phyloP scores from a whole-genome alignment of 2,113 vertebrate species.

The Lagenorhynchus albirostris region DNA sequence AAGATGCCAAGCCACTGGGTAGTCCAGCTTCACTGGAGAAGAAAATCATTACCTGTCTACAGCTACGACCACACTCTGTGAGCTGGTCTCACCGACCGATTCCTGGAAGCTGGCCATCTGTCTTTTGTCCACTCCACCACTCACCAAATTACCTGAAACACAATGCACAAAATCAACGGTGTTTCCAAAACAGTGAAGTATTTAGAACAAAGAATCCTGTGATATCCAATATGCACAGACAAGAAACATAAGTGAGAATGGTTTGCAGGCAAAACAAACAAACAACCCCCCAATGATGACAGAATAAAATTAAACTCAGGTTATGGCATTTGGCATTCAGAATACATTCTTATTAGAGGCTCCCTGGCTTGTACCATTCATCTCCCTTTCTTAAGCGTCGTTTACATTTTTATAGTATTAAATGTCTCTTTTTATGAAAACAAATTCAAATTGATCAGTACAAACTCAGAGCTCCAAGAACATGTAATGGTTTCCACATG shows the following conservation, averaged over 20 bases:
- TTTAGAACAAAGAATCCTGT: background rate
- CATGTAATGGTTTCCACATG: background rate
- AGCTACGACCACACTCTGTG: constrained; percentile 97
- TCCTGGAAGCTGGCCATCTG: constrained; percentile 98
- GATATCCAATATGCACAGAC: background rate
- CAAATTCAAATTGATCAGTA: background rate
- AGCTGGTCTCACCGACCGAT: constrained; percentile 97
- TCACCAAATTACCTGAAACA: constrained; percentile 90
- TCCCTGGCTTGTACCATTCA: background rate
- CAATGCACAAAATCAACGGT: background rate
- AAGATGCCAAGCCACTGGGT: background rate
- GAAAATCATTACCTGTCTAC: constrained; percentile 90
- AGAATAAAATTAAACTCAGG: background rate
- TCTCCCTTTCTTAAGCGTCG: background rate
- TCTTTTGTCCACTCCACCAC: constrained; percentile 91
- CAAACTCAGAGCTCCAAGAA: background rate
- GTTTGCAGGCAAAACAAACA: background rate
- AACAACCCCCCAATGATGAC: background rate
- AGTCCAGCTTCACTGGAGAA: background rate
- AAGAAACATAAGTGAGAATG: background rate
- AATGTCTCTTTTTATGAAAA: background rate
- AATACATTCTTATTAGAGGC: background rate
- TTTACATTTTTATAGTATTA: background rate
- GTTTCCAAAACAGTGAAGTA: background rate
- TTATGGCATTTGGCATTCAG: background rate